These are phyloP conservation scores for Chromoteleia sp. DNA, from an alignment of 2,888 invertebrate species.

Conservation along the genomic window DNA sequence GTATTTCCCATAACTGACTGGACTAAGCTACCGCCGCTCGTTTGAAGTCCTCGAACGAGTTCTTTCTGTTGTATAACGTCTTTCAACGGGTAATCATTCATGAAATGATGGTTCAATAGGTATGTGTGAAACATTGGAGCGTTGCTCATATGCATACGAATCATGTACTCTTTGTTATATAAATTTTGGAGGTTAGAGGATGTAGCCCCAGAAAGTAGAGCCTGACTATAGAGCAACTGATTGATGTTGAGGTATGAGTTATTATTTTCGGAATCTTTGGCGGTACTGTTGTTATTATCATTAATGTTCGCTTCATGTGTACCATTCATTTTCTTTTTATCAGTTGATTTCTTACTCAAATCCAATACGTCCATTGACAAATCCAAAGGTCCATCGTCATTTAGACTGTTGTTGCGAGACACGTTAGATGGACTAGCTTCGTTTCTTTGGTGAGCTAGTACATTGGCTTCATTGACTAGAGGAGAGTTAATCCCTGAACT, in stretches of 20 bases:
- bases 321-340: slow-evolving; percentile 73
- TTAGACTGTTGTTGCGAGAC: slow-evolving; percentile 61
- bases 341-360: slow-evolving; percentile 89
- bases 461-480: slow-evolving; percentile 81
- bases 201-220: slow-evolving; percentile 77
- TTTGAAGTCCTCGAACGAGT: slow-evolving; percentile 88
- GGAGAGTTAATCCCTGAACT: slow-evolving; percentile 80
- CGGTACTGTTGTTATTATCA: slow-evolving; percentile 73
- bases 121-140: slow-evolving; percentile 87
- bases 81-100: slow-evolving; percentile 88
- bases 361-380: slow-evolving; percentile 92
- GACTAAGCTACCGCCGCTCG: slow-evolving; percentile 89
- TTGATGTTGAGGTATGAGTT: slow-evolving; percentile 82
- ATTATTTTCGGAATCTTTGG: slow-evolving; percentile 79
- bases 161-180: slow-evolving; percentile 77
- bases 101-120: slow-evolving; percentile 88
- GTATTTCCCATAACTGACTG: slow-evolving; percentile 81
- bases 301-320: slow-evolving; percentile 67
- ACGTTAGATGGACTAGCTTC: slow-evolving; percentile 81
- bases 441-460: slow-evolving; percentile 80
- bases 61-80: slow-evolving; percentile 88
- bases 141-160: slow-evolving; percentile 80
- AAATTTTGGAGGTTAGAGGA: slow-evolving; percentile 78
- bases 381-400: slow-evolving; percentile 87
- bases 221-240: slow-evolving; percentile 87